A percentile compares a stretch with the other conserved stretches of the same genome.
Evolutionary conservation across 2,888 invertebrate genomes (phyloP).

Genomic region (Polydrusus tereticollis): DNA sequence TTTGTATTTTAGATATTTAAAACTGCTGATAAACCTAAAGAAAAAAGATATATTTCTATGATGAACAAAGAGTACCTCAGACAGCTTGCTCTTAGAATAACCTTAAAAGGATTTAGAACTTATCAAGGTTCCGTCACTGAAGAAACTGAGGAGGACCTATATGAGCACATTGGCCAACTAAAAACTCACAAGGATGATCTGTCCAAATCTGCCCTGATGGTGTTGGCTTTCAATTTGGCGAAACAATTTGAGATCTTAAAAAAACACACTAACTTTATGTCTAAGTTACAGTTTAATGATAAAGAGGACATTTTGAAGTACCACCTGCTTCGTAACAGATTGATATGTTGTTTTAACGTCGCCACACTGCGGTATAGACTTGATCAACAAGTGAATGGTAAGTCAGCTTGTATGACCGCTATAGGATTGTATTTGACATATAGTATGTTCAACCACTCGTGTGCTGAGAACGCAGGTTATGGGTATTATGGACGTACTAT

Average conservation of each 20-base stretch:
- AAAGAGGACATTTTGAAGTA: neutral
- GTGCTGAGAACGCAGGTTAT: neutral
- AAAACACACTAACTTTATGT: neutral
- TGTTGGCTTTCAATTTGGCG: neutral
- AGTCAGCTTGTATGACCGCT: neutral
- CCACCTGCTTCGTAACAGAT: neutral
- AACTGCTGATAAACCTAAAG: neutral
- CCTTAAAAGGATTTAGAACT: neutral
- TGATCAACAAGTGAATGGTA: neutral
- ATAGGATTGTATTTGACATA: neutral
- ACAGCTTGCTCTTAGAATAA: neutral
- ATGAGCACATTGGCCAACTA: neutral
- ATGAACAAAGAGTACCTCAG: neutral
- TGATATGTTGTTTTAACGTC: neutral
- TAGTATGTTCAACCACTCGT: constrained; percentile 8
- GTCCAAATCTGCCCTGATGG: neutral
- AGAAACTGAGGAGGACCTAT: neutral
- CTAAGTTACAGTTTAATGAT: neutral
- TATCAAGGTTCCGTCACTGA: neutral
- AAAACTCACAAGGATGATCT: constrained; percentile 2
- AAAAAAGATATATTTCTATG: neutral
- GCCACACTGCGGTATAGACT: neutral
- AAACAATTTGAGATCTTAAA: constrained; percentile 1
- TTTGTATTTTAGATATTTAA: neutral
- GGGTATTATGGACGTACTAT: neutral